Conservation (phyloP, 2,113 vertebrate genomes). For the Ophthalmolycus amberensis region DNA sequence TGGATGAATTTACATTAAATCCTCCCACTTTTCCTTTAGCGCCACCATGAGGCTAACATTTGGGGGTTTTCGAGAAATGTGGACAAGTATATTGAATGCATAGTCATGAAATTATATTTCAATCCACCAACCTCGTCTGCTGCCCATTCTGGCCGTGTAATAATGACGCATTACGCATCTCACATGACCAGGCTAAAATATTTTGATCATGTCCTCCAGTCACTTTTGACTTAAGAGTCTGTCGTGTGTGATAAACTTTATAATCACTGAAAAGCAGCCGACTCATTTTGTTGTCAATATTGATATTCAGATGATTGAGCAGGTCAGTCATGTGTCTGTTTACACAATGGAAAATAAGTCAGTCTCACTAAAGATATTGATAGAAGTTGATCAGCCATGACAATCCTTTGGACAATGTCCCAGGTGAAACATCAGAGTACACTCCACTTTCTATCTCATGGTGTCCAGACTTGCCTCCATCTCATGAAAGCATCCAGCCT, state of each 20-base stretch:
- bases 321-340: slow-evolving; percentile 1
- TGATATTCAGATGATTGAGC: not conserved
- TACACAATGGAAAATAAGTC: not conserved
- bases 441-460: not conserved
- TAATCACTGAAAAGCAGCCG: not conserved
- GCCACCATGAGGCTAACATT: not conserved
- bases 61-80: not conserved
- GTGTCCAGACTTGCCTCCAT: slow-evolving; percentile 51
- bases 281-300: not conserved
- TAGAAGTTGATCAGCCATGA: slow-evolving; percentile 5
- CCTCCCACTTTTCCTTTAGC: not conserved
- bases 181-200: not conserved
- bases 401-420: slow-evolving; percentile 18
- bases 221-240: not conserved
- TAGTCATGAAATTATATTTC: not conserved
- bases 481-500: slow-evolving; percentile 14
- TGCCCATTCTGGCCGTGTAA: too few relatives aligned
- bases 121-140: too few relatives aligned
- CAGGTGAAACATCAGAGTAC: not conserved
- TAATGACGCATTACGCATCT: too few relatives aligned
- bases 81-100: not conserved
- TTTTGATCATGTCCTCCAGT: not conserved
- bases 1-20: not conserved
- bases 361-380: not conserved
- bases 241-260: slow-evolving; percentile 7